Evolutionary conservation across 1,140 invertebrate genomes (phyloP).

Genomic region (Micrasema longulum): DNA sequence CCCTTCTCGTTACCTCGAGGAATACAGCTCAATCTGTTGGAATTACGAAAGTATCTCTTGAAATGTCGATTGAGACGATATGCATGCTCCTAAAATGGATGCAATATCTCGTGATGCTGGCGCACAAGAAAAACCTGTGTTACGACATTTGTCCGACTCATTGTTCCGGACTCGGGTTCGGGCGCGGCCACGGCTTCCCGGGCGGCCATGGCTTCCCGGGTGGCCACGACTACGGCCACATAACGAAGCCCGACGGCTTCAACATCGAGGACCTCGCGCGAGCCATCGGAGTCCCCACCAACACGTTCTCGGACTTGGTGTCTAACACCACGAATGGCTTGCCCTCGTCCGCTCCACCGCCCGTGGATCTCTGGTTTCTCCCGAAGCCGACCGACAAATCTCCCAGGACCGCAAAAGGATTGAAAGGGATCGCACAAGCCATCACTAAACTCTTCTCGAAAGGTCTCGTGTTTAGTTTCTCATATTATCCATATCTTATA

Average conservation of each 20-base stretch:
- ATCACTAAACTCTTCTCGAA: constrained; percentile 2
- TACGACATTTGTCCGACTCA: constrained; percentile 49
- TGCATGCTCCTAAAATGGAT: constrained; percentile 50
- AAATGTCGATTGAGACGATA: constrained; percentile 50
- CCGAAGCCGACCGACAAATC: not conserved
- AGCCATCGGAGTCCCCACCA: constrained; percentile 46
- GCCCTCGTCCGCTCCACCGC: not conserved
- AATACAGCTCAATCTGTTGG: too few relatives aligned
- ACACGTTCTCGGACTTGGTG: constrained; percentile 44
- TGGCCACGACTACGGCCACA: constrained; percentile 23
- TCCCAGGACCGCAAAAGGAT: not conserved
- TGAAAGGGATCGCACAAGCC: not conserved
- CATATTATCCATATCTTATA: too few relatives aligned
- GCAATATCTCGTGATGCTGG: constrained; percentile 50
- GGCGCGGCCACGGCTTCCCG: constrained; percentile 25
- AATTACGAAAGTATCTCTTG: not conserved
- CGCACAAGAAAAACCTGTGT: constrained; percentile 48
- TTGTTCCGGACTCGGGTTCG: constrained; percentile 30
- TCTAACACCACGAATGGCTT: constrained; percentile 3
- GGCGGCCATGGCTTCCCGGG: constrained; percentile 19
- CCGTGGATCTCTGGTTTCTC: too few relatives aligned
- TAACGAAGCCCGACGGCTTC: constrained; percentile 13
- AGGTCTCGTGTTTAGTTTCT: not conserved
- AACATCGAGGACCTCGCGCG: constrained; percentile 49
- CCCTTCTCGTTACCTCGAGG: too few relatives aligned